Evolutionary conservation across 2,797 vertebrate genomes (phyloP).

Genomic region (Enteromius radiatus): DNA sequence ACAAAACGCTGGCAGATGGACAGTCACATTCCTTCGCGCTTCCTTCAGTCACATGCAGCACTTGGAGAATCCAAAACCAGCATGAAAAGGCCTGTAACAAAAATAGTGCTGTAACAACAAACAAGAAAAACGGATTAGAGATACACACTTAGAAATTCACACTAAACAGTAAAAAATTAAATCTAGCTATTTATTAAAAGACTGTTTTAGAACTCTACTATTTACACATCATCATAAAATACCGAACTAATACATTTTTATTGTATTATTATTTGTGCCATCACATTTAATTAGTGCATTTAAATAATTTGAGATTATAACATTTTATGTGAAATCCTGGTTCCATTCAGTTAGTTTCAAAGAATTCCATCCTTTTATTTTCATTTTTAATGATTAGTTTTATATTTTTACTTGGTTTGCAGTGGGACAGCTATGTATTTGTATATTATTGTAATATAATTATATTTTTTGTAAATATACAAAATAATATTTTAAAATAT

Average conservation of each 20-base stretch:
- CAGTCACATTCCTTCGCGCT: constrained; percentile 74
- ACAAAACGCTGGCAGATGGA: constrained; percentile 70
- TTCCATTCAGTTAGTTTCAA: neutral
- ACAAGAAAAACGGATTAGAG: neutral
- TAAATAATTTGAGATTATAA: neutral
- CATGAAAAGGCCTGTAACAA: constrained; percentile 69
- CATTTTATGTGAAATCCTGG: neutral
- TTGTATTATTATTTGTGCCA: neutral
- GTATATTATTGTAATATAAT: neutral
- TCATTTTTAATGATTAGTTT: neutral
- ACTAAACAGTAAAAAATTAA: no score
- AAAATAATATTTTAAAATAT: neutral
- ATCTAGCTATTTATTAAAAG: neutral
- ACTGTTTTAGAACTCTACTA: neutral
- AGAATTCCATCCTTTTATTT: neutral
- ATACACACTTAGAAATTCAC: constrained; percentile 1
- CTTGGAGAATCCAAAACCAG: constrained; percentile 63
- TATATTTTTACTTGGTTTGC: neutral
- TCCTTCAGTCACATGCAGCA: constrained; percentile 57
- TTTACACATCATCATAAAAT: neutral
- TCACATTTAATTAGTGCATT: neutral
- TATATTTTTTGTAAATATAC: neutral
- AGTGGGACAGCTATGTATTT: neutral
- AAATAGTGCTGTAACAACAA: constrained; percentile 12
- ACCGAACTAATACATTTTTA: neutral